A percentile compares a stretch with the other conserved stretches of the same genome.
Conservation (phyloP, 2,113 vertebrate genomes). For the Daboia siamensis region DNA sequence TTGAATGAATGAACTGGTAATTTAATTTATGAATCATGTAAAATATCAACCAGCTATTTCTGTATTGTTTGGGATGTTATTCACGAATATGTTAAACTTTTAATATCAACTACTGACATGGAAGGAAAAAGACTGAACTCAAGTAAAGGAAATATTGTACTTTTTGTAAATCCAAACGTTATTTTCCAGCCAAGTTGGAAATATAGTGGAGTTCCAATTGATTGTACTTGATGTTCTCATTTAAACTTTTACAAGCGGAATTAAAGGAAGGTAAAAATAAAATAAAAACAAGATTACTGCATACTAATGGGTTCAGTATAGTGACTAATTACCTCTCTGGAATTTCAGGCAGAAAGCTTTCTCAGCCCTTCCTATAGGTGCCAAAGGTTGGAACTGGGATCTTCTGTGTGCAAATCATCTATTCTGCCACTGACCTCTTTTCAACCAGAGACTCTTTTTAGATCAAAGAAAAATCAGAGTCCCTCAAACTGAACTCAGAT, state of each 20-base stretch:
- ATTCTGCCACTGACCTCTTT: background rate
- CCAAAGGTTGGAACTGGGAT: background rate
- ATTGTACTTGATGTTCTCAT: background rate
- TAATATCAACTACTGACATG: background rate
- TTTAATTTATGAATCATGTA: slow-evolving; percentile 51
- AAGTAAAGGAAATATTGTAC: background rate
- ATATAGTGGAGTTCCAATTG: background rate
- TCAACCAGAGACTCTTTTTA: background rate
- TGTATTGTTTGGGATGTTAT: slow-evolving; percentile 39
- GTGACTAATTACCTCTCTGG: background rate
- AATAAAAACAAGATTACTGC: background rate
- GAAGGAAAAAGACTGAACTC: background rate
- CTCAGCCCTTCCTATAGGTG: background rate
- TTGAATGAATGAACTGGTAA: slow-evolving; percentile 55
- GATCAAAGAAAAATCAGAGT: background rate
- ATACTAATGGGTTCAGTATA: background rate
- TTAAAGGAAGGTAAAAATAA: background rate
- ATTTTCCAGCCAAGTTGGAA: background rate
- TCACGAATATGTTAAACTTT: slow-evolving; percentile 17
- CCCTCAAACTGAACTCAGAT: background rate
- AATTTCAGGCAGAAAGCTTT: background rate
- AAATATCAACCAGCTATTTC: slow-evolving; percentile 44
- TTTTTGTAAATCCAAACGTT: background rate
- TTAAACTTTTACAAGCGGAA: background rate
- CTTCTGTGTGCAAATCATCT: background rate